Evolutionary conservation across 2,888 invertebrate species (phyloP).

Genomic region (Sphaeridia pumilis): DNA sequence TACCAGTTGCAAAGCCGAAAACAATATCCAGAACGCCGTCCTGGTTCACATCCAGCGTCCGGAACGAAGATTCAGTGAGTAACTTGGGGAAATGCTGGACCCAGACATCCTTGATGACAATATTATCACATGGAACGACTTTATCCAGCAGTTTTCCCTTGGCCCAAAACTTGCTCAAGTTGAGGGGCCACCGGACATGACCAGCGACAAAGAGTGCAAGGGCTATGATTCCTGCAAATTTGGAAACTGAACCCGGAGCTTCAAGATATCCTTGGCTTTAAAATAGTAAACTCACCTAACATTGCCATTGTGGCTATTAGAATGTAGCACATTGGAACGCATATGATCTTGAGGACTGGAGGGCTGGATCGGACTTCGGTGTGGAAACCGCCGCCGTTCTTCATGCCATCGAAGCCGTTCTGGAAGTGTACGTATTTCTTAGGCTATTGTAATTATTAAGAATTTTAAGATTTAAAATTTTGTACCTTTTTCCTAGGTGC

Average conservation of each 20-base stretch:
- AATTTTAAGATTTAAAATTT: constrained; percentile 2
- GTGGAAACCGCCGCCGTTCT: constrained; percentile 39
- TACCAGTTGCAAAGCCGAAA: constrained; percentile 66
- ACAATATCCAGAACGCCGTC: constrained; percentile 61
- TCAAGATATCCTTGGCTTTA: not conserved
- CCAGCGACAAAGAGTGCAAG: constrained; percentile 48
- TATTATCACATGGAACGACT: constrained; percentile 50
- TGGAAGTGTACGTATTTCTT: no score
- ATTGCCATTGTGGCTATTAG: constrained; percentile 50
- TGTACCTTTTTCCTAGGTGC: constrained; percentile 51
- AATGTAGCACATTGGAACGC: constrained; percentile 56
- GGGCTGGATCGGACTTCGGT: constrained; percentile 47
- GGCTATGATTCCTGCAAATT: constrained; percentile 47
- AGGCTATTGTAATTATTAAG: no score
- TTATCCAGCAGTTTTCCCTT: constrained; percentile 37
- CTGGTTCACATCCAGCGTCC: constrained; percentile 57
- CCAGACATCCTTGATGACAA: constrained; percentile 54
- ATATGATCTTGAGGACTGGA: constrained; percentile 46
- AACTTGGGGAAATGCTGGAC: constrained; percentile 54
- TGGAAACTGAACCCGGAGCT: not conserved
- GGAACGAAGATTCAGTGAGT: constrained; percentile 59
- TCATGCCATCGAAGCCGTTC: constrained; percentile 29
- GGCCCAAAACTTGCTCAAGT: constrained; percentile 49
- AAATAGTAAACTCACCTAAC: constrained; percentile 41
- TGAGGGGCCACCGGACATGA: constrained; percentile 50